Evolutionary conservation across 2,888 invertebrate species (phyloP).

Genomic region (Stenotaenia linearis): DNA sequence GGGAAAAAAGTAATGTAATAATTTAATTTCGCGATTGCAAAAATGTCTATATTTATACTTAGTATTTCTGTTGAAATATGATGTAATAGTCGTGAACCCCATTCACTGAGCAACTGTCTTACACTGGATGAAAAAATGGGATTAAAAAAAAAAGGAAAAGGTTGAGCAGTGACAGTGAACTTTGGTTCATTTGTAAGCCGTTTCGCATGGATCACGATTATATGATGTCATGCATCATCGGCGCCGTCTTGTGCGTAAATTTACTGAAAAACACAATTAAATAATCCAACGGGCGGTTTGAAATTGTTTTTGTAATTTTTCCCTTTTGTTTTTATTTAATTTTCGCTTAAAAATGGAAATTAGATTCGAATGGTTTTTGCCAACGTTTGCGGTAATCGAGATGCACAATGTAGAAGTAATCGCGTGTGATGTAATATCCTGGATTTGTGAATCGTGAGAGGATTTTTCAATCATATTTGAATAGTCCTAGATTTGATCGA

Average conservation of each 20-base stretch:
- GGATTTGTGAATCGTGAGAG: background rate
- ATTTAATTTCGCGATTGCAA: background rate
- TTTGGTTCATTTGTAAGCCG: slow-evolving; percentile 19
- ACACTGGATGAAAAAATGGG: background rate
- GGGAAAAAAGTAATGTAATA: too few species aligned
- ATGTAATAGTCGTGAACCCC: slow-evolving; percentile 17
- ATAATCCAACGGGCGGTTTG: background rate
- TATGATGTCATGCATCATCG: slow-evolving; percentile 3
- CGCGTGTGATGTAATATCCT: background rate
- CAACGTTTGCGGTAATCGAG: background rate
- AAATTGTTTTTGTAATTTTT: background rate
- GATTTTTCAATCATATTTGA: background rate
- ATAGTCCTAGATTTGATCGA: background rate
- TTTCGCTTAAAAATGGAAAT: background rate
- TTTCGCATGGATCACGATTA: background rate
- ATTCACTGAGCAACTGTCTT: background rate
- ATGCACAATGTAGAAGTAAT: background rate
- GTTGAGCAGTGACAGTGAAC: slow-evolving; percentile 6
- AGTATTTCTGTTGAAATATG: background rate
- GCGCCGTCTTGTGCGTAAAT: slow-evolving; percentile 21
- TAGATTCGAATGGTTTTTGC: background rate
- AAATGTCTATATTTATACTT: background rate
- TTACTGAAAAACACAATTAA: background rate
- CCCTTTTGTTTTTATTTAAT: background rate
- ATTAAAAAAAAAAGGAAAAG: background rate